These are phyloP conservation scores for Noctua pronuba DNA, from an alignment of 2,888 invertebrate species.

Conservation along the genomic window DNA sequence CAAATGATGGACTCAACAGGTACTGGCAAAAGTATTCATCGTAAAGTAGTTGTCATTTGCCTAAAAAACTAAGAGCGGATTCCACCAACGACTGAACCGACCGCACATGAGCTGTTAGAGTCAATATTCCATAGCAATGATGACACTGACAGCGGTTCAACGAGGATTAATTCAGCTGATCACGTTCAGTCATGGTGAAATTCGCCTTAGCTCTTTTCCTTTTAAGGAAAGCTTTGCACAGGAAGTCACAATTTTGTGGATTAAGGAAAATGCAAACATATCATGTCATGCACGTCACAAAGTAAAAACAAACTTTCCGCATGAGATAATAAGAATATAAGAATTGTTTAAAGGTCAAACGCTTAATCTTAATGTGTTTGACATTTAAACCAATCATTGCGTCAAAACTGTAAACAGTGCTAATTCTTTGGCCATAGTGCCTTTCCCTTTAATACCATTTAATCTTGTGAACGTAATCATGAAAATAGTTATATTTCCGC, in stretches of 20 bases:
- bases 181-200: neutral
- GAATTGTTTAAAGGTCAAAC: constrained; percentile 37
- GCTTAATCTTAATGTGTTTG: constrained; percentile 46
- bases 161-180: neutral
- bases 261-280: constrained; percentile 8
- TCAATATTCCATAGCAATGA: neutral
- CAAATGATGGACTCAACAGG: neutral
- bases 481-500: neutral
- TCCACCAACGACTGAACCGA: neutral
- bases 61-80: neutral
- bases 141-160: neutral
- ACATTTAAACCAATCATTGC: constrained; percentile 40
- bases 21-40: neutral
- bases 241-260: neutral
- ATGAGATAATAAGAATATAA: constrained; percentile 16
- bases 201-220: neutral
- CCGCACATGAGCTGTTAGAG: neutral
- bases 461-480: neutral
- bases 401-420: constrained; percentile 6
- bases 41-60: neutral
- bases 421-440: constrained; percentile 6
- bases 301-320: constrained; percentile 16
- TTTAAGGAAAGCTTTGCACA: neutral
- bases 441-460: constrained; percentile 29
- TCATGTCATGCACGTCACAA: constrained; percentile 13